These are phyloP conservation scores for Eurypyga helias DNA, from an alignment of 2,113 vertebrate genomes.

Conservation along the genomic window DNA sequence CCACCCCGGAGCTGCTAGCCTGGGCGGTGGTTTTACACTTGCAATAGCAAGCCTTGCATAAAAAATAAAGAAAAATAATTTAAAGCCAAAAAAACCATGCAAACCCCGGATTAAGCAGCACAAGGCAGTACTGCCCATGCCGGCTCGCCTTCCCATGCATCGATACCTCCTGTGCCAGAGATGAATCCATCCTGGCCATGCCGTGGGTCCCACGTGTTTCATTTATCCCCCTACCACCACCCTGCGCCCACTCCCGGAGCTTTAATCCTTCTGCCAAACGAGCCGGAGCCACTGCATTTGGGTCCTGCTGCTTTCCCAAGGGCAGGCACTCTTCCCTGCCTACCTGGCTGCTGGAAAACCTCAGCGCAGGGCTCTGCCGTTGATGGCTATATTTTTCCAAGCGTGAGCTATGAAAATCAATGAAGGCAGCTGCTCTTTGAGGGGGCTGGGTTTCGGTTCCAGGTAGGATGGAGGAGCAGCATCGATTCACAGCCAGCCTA, in stretches of 20 bases:
- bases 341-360: neutral
- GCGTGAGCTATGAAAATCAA: neutral
- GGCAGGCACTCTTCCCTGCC: neutral
- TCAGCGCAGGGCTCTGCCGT: fast-evolving
- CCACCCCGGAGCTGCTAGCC: neutral
- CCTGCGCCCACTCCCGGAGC: fast-evolving
- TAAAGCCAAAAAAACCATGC: fast-evolving
- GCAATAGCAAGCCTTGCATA: neutral
- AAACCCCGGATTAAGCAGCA: neutral
- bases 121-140: fast-evolving
- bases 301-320: neutral
- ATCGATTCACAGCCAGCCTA: neutral
- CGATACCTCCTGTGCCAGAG: neutral
- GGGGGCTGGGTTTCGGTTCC: fast-evolving
- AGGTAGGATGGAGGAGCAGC: neutral
- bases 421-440: neutral
- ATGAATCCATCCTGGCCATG: neutral
- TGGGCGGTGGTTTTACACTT: neutral
- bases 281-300: fast-evolving
- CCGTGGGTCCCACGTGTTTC: fast-evolving
- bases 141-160: neutral
- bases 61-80: neutral
- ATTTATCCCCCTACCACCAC: neutral
- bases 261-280: neutral
- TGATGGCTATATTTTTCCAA: fast-evolving